A percentile compares a stretch with the other conserved stretches of the same genome.
Evolutionary conservation across 2,888 invertebrate species (phyloP).

Genomic region (Chorisops tibialis): DNA sequence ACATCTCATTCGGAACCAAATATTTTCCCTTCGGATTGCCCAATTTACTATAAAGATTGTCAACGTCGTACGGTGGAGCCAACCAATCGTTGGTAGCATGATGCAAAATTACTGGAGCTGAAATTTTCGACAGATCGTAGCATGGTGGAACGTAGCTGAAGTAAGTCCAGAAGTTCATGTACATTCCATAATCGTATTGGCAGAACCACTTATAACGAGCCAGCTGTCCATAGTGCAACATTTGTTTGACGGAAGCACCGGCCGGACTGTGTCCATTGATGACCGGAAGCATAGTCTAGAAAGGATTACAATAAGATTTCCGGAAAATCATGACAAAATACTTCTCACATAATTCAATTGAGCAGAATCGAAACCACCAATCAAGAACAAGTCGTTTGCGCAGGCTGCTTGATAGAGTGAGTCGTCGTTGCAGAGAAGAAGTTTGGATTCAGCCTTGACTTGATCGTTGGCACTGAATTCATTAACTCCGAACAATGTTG

Average conservation of each 20-base stretch:
- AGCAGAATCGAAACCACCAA: conserved; percentile 45
- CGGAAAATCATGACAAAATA: conserved; percentile 15
- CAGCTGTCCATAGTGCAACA: conserved; percentile 58
- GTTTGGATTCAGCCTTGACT: conserved; percentile 52
- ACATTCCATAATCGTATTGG: conserved; percentile 44
- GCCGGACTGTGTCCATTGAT: conserved; percentile 56
- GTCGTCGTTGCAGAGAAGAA: conserved; percentile 48
- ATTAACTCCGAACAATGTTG: conserved; percentile 37
- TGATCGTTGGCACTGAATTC: conserved; percentile 60
- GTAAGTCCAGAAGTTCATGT: conserved; percentile 45
- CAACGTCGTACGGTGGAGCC: conserved; percentile 55
- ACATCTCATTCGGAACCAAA: conserved; percentile 52
- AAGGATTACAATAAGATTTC: not conserved
- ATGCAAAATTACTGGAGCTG: conserved; percentile 49
- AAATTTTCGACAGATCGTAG: conserved; percentile 46
- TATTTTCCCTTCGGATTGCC: conserved; percentile 52
- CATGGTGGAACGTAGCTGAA: conserved; percentile 44
- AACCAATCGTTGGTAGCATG: conserved; percentile 60
- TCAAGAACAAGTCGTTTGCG: conserved; percentile 26
- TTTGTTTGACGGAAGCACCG: conserved; percentile 57
- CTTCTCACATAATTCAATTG: conserved; percentile 47
- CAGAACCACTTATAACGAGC: conserved; percentile 42
- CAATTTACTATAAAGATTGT: conserved; percentile 50
- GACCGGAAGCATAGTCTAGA: conserved; percentile 56
- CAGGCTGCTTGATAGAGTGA: conserved; percentile 26